Evolutionary conservation across 2,888 invertebrate genomes (phyloP).

Genomic region (Limnephilus rhombicus): DNA sequence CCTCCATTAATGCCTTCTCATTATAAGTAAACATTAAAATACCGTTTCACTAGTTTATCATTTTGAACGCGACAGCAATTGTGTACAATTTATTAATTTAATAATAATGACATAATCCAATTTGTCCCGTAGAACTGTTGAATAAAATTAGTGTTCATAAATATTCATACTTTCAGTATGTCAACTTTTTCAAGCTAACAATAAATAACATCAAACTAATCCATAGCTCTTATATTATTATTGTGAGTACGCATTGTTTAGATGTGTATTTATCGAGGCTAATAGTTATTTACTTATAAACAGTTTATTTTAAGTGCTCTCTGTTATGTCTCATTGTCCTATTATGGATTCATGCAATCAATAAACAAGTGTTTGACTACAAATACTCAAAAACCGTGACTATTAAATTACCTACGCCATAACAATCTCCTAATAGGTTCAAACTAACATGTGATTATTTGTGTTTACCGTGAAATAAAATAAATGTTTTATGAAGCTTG

Average conservation of each 20-base stretch:
- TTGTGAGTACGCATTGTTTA: not conserved
- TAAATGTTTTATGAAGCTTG: not conserved
- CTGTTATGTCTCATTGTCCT: not conserved
- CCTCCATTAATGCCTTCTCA: too few relatives aligned
- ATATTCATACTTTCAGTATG: not conserved
- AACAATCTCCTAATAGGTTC: not conserved
- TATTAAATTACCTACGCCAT: not conserved
- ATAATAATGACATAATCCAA: not conserved
- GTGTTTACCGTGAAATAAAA: not conserved
- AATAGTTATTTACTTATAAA: not conserved
- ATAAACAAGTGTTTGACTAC: not conserved
- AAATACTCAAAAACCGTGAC: not conserved
- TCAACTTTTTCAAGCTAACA: not conserved
- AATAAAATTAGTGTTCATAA: not conserved
- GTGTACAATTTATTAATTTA: not conserved
- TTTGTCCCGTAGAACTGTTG: not conserved
- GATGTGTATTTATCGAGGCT: not conserved
- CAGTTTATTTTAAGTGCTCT: not conserved
- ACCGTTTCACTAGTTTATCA: not conserved
- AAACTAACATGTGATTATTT: not conserved
- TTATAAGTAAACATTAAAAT: not conserved
- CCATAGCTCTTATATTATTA: not conserved
- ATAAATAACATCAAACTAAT: not conserved
- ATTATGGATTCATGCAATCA: not conserved
- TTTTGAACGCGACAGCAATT: not conserved